Base-by-base conservation (phyloP, 2,797 vertebrate species). In the Gallinago stenura region DNA sequence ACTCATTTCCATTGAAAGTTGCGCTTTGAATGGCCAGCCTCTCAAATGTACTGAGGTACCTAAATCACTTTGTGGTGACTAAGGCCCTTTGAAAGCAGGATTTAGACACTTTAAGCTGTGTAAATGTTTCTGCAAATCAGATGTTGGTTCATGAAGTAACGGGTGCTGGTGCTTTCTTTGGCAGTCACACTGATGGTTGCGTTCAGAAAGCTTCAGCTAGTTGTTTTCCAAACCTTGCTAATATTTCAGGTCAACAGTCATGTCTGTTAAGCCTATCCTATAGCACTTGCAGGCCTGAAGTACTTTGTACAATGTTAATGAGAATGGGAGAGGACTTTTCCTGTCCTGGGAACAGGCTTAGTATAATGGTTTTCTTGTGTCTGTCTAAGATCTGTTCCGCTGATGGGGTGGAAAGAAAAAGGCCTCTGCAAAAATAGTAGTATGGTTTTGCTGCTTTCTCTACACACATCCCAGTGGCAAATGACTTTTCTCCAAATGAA, bases 91-190 rank as follows among this genome's bases (percentile, higher is more conserved):
- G 84, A 94, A 95, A 86, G 70, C 46, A 91, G 85, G 61, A 48
- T 91, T 95, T 91, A 46, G 54, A 39, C 53, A 54, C 93, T 77
- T 66, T 73, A 83, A 91, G 64, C 78, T 0, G 0, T 82, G 22
- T 50, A 70, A 93, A 76, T 78, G 83, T 83, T 96, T 81, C 89
- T 94, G 87, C 89, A 86, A 83, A 76, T 93, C 85, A 54, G 46
- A 45, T 50, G 62, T 73, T 83, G 84, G 76, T 91, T 81, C 79
- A 39, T 78, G 79, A 81, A 89, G 79, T 51, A 91, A n/a, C 0
- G 50, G 69, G 37, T 80, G 45, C 89, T 57, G 91, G 14, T 93
- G 92, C 89, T 95, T 97, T 85, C 84, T 87, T 96, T 96, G 89
- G 89, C 92, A 91, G 76, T 86, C 76, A 78, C 0, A 11, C 81